Evolutionary conservation across 2,113 vertebrate genomes (phyloP).

Genomic region (Onychorhynchus coronatus): DNA sequence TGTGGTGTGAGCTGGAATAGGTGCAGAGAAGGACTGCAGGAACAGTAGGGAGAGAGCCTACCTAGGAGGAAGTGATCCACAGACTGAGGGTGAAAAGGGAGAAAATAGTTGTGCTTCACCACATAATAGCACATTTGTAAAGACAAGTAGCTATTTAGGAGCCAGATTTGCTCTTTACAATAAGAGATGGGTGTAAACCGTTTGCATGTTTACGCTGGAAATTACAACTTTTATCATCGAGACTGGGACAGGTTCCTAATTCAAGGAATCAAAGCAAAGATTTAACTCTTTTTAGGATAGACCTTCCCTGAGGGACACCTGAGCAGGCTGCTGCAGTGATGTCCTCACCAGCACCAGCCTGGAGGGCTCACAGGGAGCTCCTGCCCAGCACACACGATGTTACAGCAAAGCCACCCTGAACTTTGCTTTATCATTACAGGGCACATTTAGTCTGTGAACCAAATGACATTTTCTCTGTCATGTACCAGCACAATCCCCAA

Average conservation of each 20-base stretch:
- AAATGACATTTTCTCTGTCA: not conserved
- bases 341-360: not conserved
- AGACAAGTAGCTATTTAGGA: not conserved
- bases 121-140: not conserved
- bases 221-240: not conserved
- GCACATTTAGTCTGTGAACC: not conserved
- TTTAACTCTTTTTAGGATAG: not conserved
- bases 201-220: not conserved
- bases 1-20: rapidly evolving
- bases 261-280: not conserved
- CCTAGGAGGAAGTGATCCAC: not conserved
- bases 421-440: not conserved
- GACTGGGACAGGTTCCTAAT: not conserved
- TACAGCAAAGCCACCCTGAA: not conserved
- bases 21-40: not conserved
- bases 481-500: not conserved
- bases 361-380: not conserved
- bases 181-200: not conserved
- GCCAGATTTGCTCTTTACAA: not conserved
- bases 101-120: not conserved
- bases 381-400: not conserved
- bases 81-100: not conserved
- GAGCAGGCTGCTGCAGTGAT: not conserved
- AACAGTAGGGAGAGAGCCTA: not conserved
- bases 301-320: not conserved